Evolutionary conservation across 2,888 invertebrate species (phyloP), one percentile per base, ranked within the genome.

Genomic region (Amorpha juglandis): DNA sequence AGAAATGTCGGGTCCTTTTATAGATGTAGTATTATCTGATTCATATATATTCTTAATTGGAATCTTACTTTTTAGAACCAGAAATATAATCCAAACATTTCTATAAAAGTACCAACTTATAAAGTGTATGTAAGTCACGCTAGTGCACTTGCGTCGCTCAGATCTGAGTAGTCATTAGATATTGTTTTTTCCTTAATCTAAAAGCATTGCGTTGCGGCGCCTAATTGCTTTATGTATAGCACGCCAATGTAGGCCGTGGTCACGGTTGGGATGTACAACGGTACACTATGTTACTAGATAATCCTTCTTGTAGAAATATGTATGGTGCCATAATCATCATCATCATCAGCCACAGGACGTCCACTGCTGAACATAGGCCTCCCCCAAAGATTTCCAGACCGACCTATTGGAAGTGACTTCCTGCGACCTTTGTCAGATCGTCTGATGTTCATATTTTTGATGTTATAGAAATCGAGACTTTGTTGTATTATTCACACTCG

Each of bases 211-310:
- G 33, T 7, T 7, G 53, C 38, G 63, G 16, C 16, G 33, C 33
- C 48, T 63, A 63, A 63, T 63, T 63, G 48, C 63, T 48, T n/a
- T 48, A 63, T 35, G 11, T 63, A 33, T 50, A 33, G 48, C 63
- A 63, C 33, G 47, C 33, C 33, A 48, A 12, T 63, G 47, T 16
- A 50, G 50, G 63, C n/a, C 8, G 19, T 19, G 58, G 74, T 77
- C 76, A 71, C 66, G 77, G 76, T 70, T 58, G 74, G 68, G 67
- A 66, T 72, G 66, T 42, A 52, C 66, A 48, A 63, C 63, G 63
- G 63, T 48, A 63, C 63, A n/a, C n/a, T 62, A 45, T 51, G 65
- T 42, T 51, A 52, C 42, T 68, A 50, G 67, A 66, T 67, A 65
- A 62, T 66, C 63, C 63, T 14, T 33, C 38, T 65, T 9, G 33